Evolutionary conservation across 1,140 invertebrate genomes (phyloP).

Genomic region (Drosophila ercepeae): DNA sequence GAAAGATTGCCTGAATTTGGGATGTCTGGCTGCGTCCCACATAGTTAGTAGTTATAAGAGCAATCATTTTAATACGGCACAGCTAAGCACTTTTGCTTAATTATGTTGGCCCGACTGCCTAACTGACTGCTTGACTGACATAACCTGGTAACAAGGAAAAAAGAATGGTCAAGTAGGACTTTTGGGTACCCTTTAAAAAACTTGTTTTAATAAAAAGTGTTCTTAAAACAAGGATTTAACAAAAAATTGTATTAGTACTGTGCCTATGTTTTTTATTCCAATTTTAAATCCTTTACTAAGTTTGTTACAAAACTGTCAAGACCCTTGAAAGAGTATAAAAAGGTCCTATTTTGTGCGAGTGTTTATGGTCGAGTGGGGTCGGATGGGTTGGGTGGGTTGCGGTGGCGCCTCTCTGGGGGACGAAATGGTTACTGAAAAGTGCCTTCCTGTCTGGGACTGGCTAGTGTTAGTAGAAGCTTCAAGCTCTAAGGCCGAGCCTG

Average conservation of each 20-base stretch:
- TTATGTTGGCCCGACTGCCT: constrained; percentile 68
- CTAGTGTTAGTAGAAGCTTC: constrained; percentile 30
- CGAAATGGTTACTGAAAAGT: constrained; percentile 54
- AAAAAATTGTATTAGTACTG: no score
- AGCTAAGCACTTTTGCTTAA: constrained; percentile 81
- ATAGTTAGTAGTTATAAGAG: constrained; percentile 77
- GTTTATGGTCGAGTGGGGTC: constrained; percentile 18
- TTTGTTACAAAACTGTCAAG: neutral
- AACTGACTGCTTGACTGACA: constrained; percentile 68
- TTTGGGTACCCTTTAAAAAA: neutral
- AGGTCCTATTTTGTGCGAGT: constrained; percentile 27
- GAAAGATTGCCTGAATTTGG: neutral
- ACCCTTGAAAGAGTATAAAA: constrained; percentile 17
- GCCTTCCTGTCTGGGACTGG: constrained; percentile 52
- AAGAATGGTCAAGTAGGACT: neutral
- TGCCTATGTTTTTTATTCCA: neutral
- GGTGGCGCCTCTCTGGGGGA: constrained; percentile 1
- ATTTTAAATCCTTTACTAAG: neutral
- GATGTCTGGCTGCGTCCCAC: constrained; percentile 27
- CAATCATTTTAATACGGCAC: constrained; percentile 79
- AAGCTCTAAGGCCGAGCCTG: constrained; percentile 2
- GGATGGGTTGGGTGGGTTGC: neutral
- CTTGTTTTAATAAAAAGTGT: no score
- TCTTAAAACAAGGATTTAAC: no score
- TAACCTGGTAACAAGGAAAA: constrained; percentile 46